These are phyloP conservation scores for Catamblyrhynchus diadema DNA, from an alignment of 2,797 vertebrate genomes.

Conservation along the genomic window DNA sequence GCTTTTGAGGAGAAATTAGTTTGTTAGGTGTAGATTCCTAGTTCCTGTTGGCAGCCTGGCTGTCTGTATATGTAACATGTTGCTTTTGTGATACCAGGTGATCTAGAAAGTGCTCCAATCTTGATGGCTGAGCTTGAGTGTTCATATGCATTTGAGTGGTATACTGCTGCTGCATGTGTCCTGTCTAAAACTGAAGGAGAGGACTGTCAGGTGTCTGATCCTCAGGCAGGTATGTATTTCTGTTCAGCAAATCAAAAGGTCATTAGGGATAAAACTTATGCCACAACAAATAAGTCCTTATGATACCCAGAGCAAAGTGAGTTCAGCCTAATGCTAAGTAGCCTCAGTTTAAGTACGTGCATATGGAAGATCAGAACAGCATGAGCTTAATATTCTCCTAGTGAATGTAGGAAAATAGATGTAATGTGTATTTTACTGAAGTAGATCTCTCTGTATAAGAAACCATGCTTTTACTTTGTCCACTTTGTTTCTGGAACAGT, in stretches of 20 bases:
- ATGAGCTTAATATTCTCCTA: background rate
- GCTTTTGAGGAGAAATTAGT: background rate
- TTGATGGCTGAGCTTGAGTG: slow-evolving; percentile 77
- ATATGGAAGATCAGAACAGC: background rate
- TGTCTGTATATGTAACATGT: background rate
- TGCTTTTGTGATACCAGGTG: slow-evolving; percentile 74
- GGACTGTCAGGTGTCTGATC: slow-evolving; percentile 88
- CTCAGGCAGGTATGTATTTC: slow-evolving; percentile 83
- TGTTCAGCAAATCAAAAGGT: background rate
- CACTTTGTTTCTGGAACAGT: background rate
- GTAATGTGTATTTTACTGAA: background rate
- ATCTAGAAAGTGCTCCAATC: slow-evolving; percentile 86
- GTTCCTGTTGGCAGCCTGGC: background rate
- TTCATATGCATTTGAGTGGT: slow-evolving; percentile 89
- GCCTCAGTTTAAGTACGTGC: rapidly evolving
- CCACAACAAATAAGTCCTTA: background rate
- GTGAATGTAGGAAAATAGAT: background rate
- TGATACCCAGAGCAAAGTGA: rapidly evolving
- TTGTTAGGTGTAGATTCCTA: background rate
- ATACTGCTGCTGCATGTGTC: slow-evolving; percentile 89
- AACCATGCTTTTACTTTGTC: background rate
- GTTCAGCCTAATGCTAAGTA: background rate
- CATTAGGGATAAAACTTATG: background rate
- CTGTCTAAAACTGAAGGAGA: slow-evolving; percentile 85
- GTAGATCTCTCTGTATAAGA: background rate